Percentiles rank a stretch among this genome's conserved stretches.
Conservation (phyloP, 2,797 vertebrate species). For the Tragelaphus oryx region DNA sequence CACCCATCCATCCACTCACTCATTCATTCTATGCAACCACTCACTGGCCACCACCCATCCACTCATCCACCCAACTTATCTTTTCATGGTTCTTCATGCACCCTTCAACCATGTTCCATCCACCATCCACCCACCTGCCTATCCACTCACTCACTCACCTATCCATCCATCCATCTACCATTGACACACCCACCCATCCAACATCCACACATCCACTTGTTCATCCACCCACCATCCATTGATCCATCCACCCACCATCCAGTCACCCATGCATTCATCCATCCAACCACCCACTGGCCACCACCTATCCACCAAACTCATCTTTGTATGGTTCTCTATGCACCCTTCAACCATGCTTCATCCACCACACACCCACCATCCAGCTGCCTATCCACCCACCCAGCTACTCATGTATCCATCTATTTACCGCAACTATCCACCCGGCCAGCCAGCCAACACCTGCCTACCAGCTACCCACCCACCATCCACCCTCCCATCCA, state of each 20-base stretch:
- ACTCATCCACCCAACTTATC: not conserved
- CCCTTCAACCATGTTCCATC: not conserved
- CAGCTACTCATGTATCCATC: not conserved
- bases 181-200: not conserved
- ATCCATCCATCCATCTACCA: not conserved
- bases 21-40: not conserved
- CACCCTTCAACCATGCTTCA: too few species aligned
- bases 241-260: not conserved
- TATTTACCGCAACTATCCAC: too few species aligned
- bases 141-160: not conserved
- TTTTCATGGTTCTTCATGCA: not conserved
- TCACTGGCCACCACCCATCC: not conserved
- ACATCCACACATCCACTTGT: not conserved
- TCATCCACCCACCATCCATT: not conserved
- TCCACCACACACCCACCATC: not conserved
- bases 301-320: not conserved
- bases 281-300: not conserved
- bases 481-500: not conserved
- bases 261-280: not conserved
- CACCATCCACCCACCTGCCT: not conserved
- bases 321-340: not conserved
- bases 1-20: not conserved
- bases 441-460: not conserved
- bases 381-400: not conserved
- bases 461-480: not conserved